phyloP scores from a whole-genome alignment of 2,113 vertebrate species.

The Podocnemis expansa region DNA sequence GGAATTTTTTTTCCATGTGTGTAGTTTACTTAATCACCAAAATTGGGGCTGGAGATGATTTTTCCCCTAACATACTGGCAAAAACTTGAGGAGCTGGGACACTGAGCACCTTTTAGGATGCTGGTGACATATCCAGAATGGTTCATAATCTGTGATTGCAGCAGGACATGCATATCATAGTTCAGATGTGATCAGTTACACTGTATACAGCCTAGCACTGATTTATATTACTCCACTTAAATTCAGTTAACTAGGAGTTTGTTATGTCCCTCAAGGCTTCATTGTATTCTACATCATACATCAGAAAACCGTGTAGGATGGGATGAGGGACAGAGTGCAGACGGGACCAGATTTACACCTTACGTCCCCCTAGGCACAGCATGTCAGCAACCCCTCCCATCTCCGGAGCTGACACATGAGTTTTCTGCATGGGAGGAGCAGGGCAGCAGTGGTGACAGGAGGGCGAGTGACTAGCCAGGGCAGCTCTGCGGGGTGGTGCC shows the following conservation, averaged over 20 bases:
- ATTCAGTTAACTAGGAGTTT: background rate
- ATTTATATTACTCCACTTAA: background rate
- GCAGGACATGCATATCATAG: background rate
- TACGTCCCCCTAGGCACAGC: too few relatives aligned
- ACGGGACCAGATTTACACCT: background rate
- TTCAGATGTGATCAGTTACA: background rate
- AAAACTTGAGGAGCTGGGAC: background rate
- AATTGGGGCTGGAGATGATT: slow-evolving; percentile 2
- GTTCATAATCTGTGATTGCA: background rate
- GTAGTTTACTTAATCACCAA: slow-evolving; percentile 23
- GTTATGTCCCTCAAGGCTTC: background rate
- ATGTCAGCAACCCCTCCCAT: too few relatives aligned
- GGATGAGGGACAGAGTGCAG: background rate
- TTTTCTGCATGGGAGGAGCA: too few relatives aligned
- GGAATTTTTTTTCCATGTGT: slow-evolving; percentile 29
- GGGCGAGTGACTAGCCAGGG: too few relatives aligned
- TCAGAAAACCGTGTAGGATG: background rate
- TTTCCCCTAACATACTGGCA: background rate
- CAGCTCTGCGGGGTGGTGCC: too few relatives aligned
- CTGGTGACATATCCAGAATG: background rate
- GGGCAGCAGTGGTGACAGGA: too few relatives aligned
- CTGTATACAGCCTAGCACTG: background rate
- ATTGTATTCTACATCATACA: fast-evolving
- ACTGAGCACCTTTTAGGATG: background rate
- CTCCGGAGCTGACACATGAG: too few relatives aligned